Evolutionary conservation across 2,113 vertebrate species (phyloP).

Genomic region (Lophotis ruficrista): DNA sequence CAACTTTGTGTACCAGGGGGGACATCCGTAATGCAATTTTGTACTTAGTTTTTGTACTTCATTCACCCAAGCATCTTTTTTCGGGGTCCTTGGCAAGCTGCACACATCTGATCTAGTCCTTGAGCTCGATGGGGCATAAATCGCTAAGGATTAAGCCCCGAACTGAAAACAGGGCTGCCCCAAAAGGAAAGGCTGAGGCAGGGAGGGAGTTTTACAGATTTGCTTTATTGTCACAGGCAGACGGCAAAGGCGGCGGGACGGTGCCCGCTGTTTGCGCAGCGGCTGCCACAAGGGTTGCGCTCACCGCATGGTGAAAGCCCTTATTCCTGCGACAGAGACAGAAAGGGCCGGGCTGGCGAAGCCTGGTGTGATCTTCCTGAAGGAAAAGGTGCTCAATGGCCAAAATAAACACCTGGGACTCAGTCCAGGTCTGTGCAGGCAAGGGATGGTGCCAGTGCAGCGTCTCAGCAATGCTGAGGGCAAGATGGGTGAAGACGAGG

Average conservation of each 20-base stretch:
- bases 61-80: rapidly evolving
- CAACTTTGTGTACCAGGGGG: rapidly evolving
- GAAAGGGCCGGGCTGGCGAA: neutral
- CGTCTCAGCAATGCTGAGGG: neutral
- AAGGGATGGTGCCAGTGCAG: neutral
- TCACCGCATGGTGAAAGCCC: rapidly evolving
- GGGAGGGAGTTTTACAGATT: neutral
- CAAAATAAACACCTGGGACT: neutral
- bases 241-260: rapidly evolving
- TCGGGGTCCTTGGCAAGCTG: neutral
- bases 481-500: neutral
- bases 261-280: neutral
- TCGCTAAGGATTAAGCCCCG: rapidly evolving
- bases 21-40: neutral
- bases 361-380: neutral
- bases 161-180: neutral
- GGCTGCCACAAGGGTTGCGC: neutral
- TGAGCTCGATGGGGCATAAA: rapidly evolving
- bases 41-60: neutral
- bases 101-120: rapidly evolving
- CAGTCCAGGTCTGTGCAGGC: rapidly evolving
- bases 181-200: neutral
- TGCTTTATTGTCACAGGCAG: neutral
- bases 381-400: neutral
- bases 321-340: rapidly evolving